Base-by-base conservation (phyloP, 2,888 invertebrate genomes). In the Tetropium fuscum region DNA sequence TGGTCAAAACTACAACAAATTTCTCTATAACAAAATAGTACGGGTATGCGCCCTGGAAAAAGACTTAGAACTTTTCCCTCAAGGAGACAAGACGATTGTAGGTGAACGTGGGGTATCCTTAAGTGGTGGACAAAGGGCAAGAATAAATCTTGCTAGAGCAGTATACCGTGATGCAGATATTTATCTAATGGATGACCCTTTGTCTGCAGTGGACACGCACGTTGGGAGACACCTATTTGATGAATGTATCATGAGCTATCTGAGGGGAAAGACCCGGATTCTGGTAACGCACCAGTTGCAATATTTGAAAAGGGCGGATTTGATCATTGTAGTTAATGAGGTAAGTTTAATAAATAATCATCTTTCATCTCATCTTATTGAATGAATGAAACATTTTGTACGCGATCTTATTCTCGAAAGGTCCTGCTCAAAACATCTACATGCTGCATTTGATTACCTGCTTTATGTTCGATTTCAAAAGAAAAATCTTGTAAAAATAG, bases 101-200 rank as follows among this genome's bases (percentile, higher is more conserved):
- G 86, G 94, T 0, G 94, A 94, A 75, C 84, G 90, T 56, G 93
- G 94, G 7, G 86, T 90, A 47, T 87, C 89, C 34, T 82, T 94
- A 22, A 92, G 91, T 73, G 94, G 94, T 0, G 93, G 93, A 0
- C 93, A 94, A 82, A 87, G 90, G 60, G 93, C 94, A 0, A 85
- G 94, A 58, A 87, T 94, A 41, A 91, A 90, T 68, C 83, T 94
- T 25, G 92, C 91, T 0, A 84, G 94, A 63, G 90, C 93, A 3
- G 85, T 94, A 56, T 94, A 94, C 70, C 85, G 88, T 76, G 85
- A 91, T 73, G 90, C 92, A 20, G 87, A 90, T 71, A 86, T 93
- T 56, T 93, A 92, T 73, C 80, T 94, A 2, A 77, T 94, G 27
- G 93, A 94, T 75, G 93, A 94, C 81, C 93, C 93, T 0, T 78